phyloP scores from a whole-genome alignment of 2,797 vertebrate genomes.

The Delichon dasypus region DNA sequence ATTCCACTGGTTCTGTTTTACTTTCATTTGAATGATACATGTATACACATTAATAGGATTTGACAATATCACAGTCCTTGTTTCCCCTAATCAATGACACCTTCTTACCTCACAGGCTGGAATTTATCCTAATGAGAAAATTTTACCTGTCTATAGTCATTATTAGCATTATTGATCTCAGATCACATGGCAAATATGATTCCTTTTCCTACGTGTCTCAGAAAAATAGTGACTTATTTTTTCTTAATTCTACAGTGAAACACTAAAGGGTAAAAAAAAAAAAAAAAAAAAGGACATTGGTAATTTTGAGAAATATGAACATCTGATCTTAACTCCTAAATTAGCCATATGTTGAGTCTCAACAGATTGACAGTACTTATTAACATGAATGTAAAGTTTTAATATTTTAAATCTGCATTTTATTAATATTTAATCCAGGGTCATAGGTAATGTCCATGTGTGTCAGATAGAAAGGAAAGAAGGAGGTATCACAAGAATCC shows the following conservation, averaged over 20 bases:
- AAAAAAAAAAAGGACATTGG: background rate
- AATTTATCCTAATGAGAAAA: background rate
- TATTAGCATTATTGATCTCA: background rate
- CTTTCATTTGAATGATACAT: background rate
- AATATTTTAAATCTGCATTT: slow-evolving; percentile 76
- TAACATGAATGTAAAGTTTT: slow-evolving; percentile 74
- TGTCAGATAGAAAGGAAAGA: slow-evolving; percentile 65
- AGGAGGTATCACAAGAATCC: slow-evolving; percentile 66
- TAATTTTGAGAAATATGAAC: slow-evolving; percentile 63
- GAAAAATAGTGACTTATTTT: slow-evolving; percentile 1
- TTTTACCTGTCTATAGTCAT: background rate
- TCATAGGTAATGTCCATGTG: slow-evolving; percentile 74
- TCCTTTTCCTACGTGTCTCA: background rate
- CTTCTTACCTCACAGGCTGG: background rate
- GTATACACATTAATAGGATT: background rate
- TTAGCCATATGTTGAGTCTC: slow-evolving; percentile 69
- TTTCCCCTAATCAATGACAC: background rate
- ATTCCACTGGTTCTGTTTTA: background rate
- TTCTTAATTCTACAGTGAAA: background rate
- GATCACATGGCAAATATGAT: background rate
- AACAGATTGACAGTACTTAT: slow-evolving; percentile 73
- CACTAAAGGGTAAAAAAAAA: background rate
- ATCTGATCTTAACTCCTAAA: slow-evolving; percentile 70
- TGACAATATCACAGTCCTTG: background rate
- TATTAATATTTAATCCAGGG: slow-evolving; percentile 73